Base-by-base conservation (phyloP, 2,888 invertebrate genomes). In the Sarcophaga rosellei region DNA sequence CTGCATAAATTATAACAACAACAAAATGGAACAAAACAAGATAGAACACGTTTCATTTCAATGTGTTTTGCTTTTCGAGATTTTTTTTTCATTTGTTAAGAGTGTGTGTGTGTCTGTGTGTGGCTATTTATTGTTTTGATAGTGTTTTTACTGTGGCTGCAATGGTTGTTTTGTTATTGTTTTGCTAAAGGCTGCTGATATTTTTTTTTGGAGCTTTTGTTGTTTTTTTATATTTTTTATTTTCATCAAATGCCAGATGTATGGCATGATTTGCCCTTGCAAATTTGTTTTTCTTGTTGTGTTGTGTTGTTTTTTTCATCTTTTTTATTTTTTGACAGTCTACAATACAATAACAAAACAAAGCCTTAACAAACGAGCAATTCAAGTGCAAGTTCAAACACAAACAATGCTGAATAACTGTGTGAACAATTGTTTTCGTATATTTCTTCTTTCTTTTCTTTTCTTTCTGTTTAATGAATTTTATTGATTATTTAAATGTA, bases 371-470 rank as follows among this genome's bases (percentile, higher is more conserved):
- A 57, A 53, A 53, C n/a, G 63, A 65, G 61, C n/a, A 73, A 66
- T 79, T 82, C 82, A 86, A 86, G 85, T 82, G 72, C 81, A 85
- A 85, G 82, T 85, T 86, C 85, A 86, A 66, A 62, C 59, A 68
- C n/a, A 4, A 72, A 12, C 21, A 68, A 65, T 53, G 12, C 3
- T 53, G 53, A 53, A 35, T 35, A 35, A 35, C 10, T 35, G 35
- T 53, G 15, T 12, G 53, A 17, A 53, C 4, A 53, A 53, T 53
- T 53, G 53, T 35, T 35, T 10, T 35, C 35, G 35, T 23, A 23
- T 23, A 3, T 2, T 35, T 35, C 35, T 35, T 35, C 8, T 8
- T 35, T 35, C 35, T 35, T 35, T 10, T 35, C 35, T 10, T 35
- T 35, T 1, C 6, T 6, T 35, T 35, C 10, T 35, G 8, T 35